phyloP scores from a whole-genome alignment of 2,797 vertebrate genomes.

The Otus scops region DNA sequence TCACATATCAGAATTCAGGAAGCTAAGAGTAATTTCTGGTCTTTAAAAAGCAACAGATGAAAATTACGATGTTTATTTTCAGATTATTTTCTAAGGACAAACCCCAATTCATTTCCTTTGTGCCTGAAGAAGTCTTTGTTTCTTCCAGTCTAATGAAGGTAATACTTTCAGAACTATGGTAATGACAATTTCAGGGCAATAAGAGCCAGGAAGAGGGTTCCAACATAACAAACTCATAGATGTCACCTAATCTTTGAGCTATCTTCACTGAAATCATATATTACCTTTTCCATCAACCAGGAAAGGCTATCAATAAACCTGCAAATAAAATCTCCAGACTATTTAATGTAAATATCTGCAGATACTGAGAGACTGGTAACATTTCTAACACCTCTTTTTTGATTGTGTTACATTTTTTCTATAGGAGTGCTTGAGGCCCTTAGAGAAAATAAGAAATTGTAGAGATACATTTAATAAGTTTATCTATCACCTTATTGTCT shows the following conservation, averaged over 20 bases:
- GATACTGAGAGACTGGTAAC: not conserved
- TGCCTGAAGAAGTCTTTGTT: not conserved
- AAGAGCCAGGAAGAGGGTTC: not conserved
- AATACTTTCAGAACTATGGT: not conserved
- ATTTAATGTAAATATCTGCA: not conserved
- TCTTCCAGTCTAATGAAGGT: not conserved
- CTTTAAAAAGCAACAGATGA: not conserved
- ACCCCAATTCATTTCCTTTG: not conserved
- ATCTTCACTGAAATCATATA: not conserved
- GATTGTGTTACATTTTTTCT: not conserved
- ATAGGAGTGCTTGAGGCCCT: not conserved
- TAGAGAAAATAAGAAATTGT: not conserved
- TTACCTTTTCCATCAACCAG: not conserved
- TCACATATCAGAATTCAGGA: not conserved
- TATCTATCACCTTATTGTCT: rapidly evolving
- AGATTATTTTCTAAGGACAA: not conserved
- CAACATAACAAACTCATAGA: not conserved
- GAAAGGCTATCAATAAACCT: not conserved
- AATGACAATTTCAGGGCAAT: not conserved
- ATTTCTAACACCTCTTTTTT: not conserved
- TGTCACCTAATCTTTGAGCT: not conserved
- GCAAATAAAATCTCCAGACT: not conserved
- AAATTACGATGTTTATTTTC: not conserved
- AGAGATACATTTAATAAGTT: not conserved
- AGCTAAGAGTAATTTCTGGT: not conserved